Evolutionary conservation across 2,888 invertebrate genomes (phyloP), one percentile per base, ranked within the genome.

Genomic region (Ametastegia equiseti): DNA sequence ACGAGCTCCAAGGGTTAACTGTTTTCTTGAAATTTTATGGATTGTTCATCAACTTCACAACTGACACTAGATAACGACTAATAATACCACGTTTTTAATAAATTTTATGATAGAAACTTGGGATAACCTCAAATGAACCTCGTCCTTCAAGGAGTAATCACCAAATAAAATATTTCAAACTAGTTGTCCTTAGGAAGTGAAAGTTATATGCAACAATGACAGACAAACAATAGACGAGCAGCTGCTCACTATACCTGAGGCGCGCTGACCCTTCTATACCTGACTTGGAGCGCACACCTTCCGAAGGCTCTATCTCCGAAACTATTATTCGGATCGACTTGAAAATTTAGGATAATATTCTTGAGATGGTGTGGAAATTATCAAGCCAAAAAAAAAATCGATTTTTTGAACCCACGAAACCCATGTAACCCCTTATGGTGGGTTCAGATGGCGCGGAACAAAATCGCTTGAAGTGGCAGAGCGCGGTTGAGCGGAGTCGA

Each of bases 211-310:
- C 79, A 82, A 83, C 75, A 82, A 82, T 67, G 81, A 81, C 81
- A 81, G 82, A 84, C 82, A 80, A 83, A 82, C 82, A 81, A 83
- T 82, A 83, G 82, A 81, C 80, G 77, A 83, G 80, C 81, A 84
- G 81, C 80, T 82, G 81, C 82, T 82, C 65, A 50, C 36, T 78
- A 81, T 82, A 83, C 73, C 82, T 83, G 81, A 75, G 71, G 69
- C 80, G 82, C 83, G 80, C 79, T 80, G 79, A 82, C 60, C 82
- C 82, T 60, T 77, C 82, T 80, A 82, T 82, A 81, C 45, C 81
- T 82, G 73, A 73, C 84, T 73, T 82, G 69, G 79, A 80, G 81
- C 63, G 83, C 80, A 78, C 82, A 82, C 65, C 80, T 82, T 84
- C 82, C 80, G 19, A 81, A 81, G 83, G 36, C 81, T 84, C 80